Evolutionary conservation across 2,797 vertebrate species (phyloP).

Genomic region (Lateolabrax maculatus): DNA sequence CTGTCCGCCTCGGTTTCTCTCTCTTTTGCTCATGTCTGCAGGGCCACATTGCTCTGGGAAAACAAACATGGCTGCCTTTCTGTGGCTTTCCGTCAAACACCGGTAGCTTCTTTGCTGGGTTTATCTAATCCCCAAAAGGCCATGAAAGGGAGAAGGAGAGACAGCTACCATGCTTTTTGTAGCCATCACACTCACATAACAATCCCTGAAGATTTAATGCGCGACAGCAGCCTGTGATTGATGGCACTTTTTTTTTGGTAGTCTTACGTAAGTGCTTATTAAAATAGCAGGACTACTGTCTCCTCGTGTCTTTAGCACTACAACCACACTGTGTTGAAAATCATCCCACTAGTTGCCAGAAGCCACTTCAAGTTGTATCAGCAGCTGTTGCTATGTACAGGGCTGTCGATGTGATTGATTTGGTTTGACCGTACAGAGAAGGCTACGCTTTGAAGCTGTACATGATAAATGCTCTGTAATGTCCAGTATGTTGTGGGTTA

Average conservation of each 20-base stretch:
- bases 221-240: slow-evolving; percentile 44
- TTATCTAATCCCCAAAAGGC: slow-evolving; percentile 28
- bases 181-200: slow-evolving; percentile 24
- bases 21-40: slow-evolving; percentile 31
- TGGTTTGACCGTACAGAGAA: slow-evolving; percentile 41
- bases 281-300: slow-evolving; percentile 44
- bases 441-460: slow-evolving; percentile 39
- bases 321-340: slow-evolving; percentile 32
- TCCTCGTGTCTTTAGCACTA: slow-evolving; percentile 36
- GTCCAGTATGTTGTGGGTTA: slow-evolving; percentile 12
- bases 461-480: slow-evolving; percentile 25
- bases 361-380: slow-evolving; percentile 44
- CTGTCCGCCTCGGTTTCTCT: slow-evolving; percentile 23
- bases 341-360: slow-evolving; percentile 41
- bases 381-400: slow-evolving; percentile 55
- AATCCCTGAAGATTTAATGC: slow-evolving; percentile 38
- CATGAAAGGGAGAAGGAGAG: slow-evolving; percentile 13
- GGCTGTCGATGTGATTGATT: slow-evolving; percentile 66
- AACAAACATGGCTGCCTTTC: slow-evolving; percentile 67
- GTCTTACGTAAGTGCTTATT: slow-evolving; percentile 43
- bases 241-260: slow-evolving; percentile 25
- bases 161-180: slow-evolving; percentile 22
- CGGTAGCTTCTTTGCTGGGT: slow-evolving; percentile 9
- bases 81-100: slow-evolving; percentile 33
- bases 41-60: slow-evolving; percentile 54